phyloP scores from a whole-genome alignment of 2,797 vertebrate genomes.

The Muraenolepis orangiensis region DNA sequence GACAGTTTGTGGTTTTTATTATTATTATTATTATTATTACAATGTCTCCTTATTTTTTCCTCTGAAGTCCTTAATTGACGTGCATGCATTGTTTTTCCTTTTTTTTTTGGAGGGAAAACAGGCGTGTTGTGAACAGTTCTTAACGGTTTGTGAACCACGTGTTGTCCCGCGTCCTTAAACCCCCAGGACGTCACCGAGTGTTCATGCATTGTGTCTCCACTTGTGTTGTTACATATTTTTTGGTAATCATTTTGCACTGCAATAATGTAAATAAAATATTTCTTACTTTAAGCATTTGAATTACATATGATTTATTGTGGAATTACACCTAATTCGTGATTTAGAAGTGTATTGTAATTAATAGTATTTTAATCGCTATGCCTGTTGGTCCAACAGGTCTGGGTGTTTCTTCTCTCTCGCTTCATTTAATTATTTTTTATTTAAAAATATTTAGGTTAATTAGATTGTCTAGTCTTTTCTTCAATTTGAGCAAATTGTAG shows the following conservation, averaged over 20 bases:
- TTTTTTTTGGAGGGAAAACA: constrained; percentile 39
- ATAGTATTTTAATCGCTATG: neutral
- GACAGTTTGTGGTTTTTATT: neutral
- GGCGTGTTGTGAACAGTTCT: constrained; percentile 60
- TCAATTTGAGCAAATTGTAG: neutral
- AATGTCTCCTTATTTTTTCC: neutral
- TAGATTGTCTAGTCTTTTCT: neutral
- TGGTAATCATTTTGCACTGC: constrained; percentile 84
- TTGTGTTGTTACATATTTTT: constrained; percentile 67
- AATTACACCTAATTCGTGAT: neutral
- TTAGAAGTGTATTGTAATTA: neutral
- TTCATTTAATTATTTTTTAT: neutral
- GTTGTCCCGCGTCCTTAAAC: constrained; percentile 50
- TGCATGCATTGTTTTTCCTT: constrained; percentile 41
- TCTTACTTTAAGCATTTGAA: constrained; percentile 77
- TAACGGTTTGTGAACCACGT: constrained; percentile 66
- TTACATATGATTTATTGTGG: constrained; percentile 8
- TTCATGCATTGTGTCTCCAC: constrained; percentile 58
- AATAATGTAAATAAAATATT: constrained; percentile 95
- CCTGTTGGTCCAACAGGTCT: neutral
- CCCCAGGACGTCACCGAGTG: constrained; percentile 57
- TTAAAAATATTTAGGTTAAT: neutral
- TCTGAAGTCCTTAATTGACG: constrained; percentile 38
- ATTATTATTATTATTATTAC: neutral
- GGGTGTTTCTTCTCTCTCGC: neutral